phyloP scores from a whole-genome alignment of 2,797 vertebrate genomes.

The Bucorvus abyssinicus region DNA sequence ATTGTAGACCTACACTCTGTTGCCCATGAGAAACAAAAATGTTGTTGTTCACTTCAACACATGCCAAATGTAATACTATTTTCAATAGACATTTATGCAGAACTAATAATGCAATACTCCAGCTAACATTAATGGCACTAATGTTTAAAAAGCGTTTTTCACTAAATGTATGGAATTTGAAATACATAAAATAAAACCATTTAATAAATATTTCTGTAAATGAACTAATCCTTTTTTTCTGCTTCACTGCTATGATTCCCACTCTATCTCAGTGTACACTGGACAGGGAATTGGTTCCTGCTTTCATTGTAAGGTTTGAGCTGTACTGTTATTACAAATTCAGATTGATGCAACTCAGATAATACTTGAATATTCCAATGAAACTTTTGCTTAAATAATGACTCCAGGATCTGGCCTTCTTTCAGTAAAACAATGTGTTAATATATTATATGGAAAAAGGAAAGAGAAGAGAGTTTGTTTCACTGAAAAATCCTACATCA shows the following conservation, averaged over 20 bases:
- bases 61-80: background rate
- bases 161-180: background rate
- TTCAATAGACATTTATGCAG: background rate
- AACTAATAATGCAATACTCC: background rate
- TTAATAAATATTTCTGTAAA: background rate
- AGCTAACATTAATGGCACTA: background rate
- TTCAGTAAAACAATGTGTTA: background rate
- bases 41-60: background rate
- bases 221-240: background rate
- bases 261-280: background rate
- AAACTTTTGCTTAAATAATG: background rate
- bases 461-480: background rate
- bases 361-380: background rate
- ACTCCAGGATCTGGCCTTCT: background rate
- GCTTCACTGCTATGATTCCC: background rate
- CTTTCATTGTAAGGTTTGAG: background rate
- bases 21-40: background rate
- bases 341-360: background rate
- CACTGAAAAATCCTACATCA: background rate
- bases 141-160: background rate
- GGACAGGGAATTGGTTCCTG: background rate
- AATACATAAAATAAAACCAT: background rate
- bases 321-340: background rate
- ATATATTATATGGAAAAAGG: background rate
- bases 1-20: background rate